Evolutionary conservation across 2,888 invertebrate species (phyloP).

Genomic region (Platycnemis pennipes): DNA sequence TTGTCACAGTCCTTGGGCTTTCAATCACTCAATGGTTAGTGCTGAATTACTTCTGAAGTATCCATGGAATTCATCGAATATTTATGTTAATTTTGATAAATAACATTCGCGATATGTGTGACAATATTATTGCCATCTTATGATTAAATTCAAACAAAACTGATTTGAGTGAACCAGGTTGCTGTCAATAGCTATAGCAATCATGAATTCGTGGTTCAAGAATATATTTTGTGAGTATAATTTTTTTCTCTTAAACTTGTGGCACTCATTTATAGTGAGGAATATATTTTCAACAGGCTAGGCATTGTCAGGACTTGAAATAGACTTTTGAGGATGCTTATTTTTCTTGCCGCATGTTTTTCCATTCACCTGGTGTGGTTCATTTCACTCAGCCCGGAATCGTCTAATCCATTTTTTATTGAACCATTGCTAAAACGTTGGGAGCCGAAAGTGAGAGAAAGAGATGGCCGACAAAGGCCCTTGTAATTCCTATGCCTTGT

Average conservation of each 20-base stretch:
- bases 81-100: constrained; percentile 11
- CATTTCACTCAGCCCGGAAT: background rate
- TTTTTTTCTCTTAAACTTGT: constrained; percentile 21
- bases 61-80: background rate
- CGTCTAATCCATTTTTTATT: background rate
- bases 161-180: constrained; percentile 4
- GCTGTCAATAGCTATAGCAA: background rate
- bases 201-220: constrained; percentile 1
- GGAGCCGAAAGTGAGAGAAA: constrained; percentile 18
- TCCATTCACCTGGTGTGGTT: background rate
- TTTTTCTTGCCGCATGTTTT: background rate
- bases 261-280: background rate
- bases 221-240: constrained; percentile 27
- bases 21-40: constrained; percentile 18
- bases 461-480: background rate
- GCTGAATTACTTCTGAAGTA: constrained; percentile 34
- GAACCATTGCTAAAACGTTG: background rate
- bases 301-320: background rate
- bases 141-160: background rate
- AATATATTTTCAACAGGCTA: background rate
- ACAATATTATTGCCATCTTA: constrained; percentile 23
- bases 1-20: constrained; percentile 18
- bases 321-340: background rate
- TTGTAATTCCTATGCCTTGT: constrained; percentile 52
- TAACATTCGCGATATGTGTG: background rate